A percentile compares a stretch with the other conserved stretches of the same genome.
Conservation (phyloP, 2,888 invertebrate species). For the Hartigia nigra region DNA sequence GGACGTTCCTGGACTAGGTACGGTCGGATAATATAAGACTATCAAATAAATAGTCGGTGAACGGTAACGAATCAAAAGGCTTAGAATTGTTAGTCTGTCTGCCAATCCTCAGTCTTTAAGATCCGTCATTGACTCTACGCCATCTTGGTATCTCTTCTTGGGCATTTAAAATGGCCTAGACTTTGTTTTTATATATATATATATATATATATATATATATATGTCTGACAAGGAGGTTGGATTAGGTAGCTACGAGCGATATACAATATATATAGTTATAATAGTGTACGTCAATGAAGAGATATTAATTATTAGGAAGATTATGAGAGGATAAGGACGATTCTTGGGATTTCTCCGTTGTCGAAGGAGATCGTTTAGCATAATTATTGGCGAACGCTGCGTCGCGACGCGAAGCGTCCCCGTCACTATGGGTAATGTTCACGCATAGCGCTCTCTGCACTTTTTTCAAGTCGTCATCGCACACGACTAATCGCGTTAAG, state of each 20-base stretch:
- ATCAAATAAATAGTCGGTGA: neutral
- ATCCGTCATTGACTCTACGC: neutral
- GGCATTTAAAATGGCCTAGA: neutral
- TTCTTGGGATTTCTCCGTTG: neutral
- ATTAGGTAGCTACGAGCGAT: neutral
- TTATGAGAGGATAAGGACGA: neutral
- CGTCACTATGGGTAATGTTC: slow-evolving; percentile 45
- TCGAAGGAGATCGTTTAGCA: slow-evolving; percentile 38
- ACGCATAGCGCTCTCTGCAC: slow-evolving; percentile 40
- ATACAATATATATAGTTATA: neutral
- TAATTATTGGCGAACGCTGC: slow-evolving; percentile 43
- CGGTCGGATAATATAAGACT: neutral
- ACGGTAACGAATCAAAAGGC: neutral
- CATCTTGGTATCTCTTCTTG: neutral
- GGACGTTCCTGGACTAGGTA: neutral
- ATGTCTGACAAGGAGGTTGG: neutral
- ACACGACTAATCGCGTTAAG: slow-evolving; percentile 34
- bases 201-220: too few relatives aligned
- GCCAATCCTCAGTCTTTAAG: neutral
- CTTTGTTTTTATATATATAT: too few relatives aligned
- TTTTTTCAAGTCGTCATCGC: slow-evolving; percentile 39
- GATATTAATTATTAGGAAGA: neutral
- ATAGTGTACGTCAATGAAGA: neutral
- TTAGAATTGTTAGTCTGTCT: neutral
- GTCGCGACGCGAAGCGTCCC: slow-evolving; percentile 30